Evolutionary conservation across 2,888 invertebrate species (phyloP).

Genomic region (Idaea straminata): DNA sequence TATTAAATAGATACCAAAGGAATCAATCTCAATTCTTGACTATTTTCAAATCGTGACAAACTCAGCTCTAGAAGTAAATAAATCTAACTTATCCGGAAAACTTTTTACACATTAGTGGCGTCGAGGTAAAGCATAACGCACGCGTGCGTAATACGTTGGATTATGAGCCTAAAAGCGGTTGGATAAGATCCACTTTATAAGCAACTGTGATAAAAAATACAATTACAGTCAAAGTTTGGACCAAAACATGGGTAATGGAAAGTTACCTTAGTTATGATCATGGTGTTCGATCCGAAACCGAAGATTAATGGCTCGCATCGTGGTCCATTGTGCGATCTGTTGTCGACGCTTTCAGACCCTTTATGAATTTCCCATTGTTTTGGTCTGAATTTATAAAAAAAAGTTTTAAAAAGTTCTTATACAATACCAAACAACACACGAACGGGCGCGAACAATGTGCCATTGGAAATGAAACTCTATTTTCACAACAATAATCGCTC

Average conservation of each 20-base stretch:
- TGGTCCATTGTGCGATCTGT: slow-evolving; percentile 59
- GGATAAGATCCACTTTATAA: too few relatives aligned
- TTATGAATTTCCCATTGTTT: slow-evolving; percentile 74
- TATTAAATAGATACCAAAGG: too few relatives aligned
- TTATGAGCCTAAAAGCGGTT: too few relatives aligned
- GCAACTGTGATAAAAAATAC: too few relatives aligned
- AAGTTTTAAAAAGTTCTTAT: slow-evolving; percentile 59
- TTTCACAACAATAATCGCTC: slow-evolving; percentile 21
- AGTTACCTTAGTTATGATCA: slow-evolving; percentile 3
- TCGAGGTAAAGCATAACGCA: too few relatives aligned
- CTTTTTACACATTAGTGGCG: too few relatives aligned
- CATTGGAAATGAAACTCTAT: slow-evolving; percentile 34
- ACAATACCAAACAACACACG: slow-evolving; percentile 26
- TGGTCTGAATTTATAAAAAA: slow-evolving; percentile 64
- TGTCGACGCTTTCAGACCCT: slow-evolving; percentile 66
- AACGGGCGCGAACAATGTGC: slow-evolving; percentile 15
- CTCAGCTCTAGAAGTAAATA: too few relatives aligned
- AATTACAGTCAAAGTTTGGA: background rate
- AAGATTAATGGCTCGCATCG: slow-evolving; percentile 73
- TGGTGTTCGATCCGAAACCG: slow-evolving; percentile 61
- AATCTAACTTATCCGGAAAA: too few relatives aligned
- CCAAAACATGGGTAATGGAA: background rate
- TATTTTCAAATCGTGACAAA: too few relatives aligned
- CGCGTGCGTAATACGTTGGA: too few relatives aligned
- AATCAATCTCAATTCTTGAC: too few relatives aligned